Evolutionary conservation across 2,888 invertebrate genomes (phyloP).

Genomic region (Prionchulus punctatus): DNA sequence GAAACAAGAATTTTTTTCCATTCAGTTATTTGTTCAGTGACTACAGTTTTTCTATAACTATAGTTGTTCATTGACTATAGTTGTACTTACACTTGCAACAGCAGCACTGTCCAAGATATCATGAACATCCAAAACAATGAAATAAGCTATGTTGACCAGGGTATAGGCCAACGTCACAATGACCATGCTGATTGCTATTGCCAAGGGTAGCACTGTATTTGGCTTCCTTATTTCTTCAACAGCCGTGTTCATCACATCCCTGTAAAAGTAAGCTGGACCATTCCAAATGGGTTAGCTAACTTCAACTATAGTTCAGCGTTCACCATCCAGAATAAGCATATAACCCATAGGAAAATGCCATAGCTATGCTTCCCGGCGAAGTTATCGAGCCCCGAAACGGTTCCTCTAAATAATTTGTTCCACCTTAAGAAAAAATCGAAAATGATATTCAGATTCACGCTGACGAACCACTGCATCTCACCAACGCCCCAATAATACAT

Average conservation of each 20-base stretch:
- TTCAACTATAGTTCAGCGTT: not conserved
- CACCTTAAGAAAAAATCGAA: not conserved
- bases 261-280: not conserved
- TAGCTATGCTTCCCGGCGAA: slow-evolving; percentile 1
- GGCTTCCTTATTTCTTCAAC: slow-evolving; percentile 2
- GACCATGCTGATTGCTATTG: not conserved
- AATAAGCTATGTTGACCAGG: slow-evolving; percentile 1
- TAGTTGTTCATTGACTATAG: too few relatives aligned
- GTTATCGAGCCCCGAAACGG: not conserved
- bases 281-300: too few relatives aligned
- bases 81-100: slow-evolving; percentile 1
- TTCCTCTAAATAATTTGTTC: not conserved
- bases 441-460: not conserved
- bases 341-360: slow-evolving; percentile 2
- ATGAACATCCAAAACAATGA: not conserved
- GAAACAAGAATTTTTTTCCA: not conserved
- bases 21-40: not conserved
- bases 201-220: not conserved
- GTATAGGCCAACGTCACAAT: not conserved
- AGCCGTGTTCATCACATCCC: slow-evolving; percentile 4
- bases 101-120: not conserved
- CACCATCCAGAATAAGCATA: slow-evolving; percentile 6
- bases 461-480: not conserved
- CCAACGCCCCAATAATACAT: not conserved
- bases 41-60: too few relatives aligned